Base-by-base conservation (phyloP, 2,113 vertebrate species). In the Dicrurus megarhynchus region DNA sequence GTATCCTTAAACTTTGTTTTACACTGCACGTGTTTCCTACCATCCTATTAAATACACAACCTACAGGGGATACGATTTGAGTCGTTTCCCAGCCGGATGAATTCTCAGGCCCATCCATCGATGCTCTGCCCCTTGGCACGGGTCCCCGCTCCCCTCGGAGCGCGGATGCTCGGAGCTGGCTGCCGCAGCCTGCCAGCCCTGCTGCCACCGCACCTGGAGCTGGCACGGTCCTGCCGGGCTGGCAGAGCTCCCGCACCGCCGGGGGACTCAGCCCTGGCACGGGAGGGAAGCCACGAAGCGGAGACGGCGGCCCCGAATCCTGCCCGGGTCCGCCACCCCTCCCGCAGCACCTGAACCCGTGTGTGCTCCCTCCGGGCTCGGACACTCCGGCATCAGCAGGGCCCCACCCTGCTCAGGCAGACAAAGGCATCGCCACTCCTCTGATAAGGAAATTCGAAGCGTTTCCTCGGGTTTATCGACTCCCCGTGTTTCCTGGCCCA, bases 401-500 rank as follows among this genome's bases (percentile, higher is more conserved):
- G 59, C 39, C 44, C 42, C 91, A 64, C 83, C 89, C 94, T n/a
- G 52, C n/a, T 64, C 21, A 13, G 42, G 44, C 28, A 61, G 24
- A 91, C 63, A 95, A 70, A 80, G 67, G 70, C 91, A 70, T 44
- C 7, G 55, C 55, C 87, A 49, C 90, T 94, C 94, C 91, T 93
- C 79, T 37, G 68, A 86, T 93, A 90, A 88, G 87, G 84, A 88
- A 82, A 77, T 52, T 20, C 33, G 60, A 70, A 83, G 60, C 44
- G 44, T 94, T 95, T 95, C 88, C 92, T 93, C 64, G 75, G 76
- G 49, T 84, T 95, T 93, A 77, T 92, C 90, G 81, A 16, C 68
- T 84, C 91, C 30, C 69, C 16, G 26, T 6, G 50, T 70, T 94
- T 92, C 90, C 87, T 49, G 75, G 59, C 60, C 85, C 22, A 5